Conservation (phyloP, 2,797 vertebrate species). For the Acanthurus leucopareius region DNA sequence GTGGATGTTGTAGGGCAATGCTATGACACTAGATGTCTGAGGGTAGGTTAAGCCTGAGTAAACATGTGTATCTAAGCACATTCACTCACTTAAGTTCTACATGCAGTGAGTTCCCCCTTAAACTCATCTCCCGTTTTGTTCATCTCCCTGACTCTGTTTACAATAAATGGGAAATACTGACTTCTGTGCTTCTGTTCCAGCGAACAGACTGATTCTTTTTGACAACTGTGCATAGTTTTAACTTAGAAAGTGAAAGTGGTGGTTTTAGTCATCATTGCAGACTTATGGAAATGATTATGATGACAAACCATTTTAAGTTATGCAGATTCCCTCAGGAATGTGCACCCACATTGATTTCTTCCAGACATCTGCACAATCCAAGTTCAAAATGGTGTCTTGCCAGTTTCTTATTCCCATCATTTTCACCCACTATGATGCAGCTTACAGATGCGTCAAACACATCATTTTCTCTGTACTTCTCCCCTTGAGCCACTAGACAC, state of each 20-base stretch:
- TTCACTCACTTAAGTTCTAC: background rate
- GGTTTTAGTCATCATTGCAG: too few relatives aligned
- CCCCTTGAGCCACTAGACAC: background rate
- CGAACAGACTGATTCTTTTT: rapidly evolving
- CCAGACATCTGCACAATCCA: background rate
- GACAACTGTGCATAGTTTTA: background rate
- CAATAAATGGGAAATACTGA: background rate
- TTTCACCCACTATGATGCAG: background rate
- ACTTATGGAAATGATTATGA: background rate
- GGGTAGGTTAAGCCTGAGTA: background rate
- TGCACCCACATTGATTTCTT: background rate
- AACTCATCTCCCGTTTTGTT: background rate
- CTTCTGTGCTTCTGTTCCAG: background rate
- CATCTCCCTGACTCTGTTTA: constrained; percentile 8
- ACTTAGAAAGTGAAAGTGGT: background rate
- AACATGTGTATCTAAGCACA: rapidly evolving
- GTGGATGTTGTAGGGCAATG: background rate
- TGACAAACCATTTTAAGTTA: background rate
- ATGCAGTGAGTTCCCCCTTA: background rate
- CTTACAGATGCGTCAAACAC: background rate
- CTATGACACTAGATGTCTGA: constrained; percentile 27
- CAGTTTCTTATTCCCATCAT: background rate
- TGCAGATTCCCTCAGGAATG: background rate
- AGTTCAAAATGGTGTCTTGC: background rate
- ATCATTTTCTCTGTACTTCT: background rate